These are phyloP conservation scores for Eurosta solidaginis DNA, from an alignment of 1,140 invertebrate genomes.

Conservation along the genomic window DNA sequence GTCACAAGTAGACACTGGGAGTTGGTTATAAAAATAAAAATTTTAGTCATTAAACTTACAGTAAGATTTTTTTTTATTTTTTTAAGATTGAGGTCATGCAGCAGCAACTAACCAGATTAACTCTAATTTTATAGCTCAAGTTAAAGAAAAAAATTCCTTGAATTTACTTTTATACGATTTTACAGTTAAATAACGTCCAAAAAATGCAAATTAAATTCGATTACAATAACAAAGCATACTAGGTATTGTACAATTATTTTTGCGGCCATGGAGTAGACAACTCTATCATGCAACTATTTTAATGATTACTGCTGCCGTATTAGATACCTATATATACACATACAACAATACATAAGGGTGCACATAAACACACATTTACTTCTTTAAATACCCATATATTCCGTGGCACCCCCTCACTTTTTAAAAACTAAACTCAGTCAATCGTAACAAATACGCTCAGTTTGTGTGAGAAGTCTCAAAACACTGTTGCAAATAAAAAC, in stretches of 20 bases:
- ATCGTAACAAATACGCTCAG: background rate
- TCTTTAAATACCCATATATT: background rate
- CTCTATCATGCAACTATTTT: constrained; percentile 16
- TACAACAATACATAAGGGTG: too few species aligned
- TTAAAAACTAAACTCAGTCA: constrained; percentile 12
- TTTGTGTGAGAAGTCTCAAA: background rate
- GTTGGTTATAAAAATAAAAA: too few species aligned
- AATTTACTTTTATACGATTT: constrained; percentile 7
- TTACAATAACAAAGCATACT: background rate
- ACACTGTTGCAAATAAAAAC: background rate
- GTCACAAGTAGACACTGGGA: too few species aligned
- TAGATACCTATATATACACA: background rate
- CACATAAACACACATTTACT: background rate
- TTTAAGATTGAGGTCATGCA: too few species aligned
- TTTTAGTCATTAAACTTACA: too few species aligned
- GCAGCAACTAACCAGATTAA: too few species aligned
- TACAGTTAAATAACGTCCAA: background rate
- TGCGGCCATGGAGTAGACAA: constrained; percentile 6
- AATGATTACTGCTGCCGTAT: background rate
- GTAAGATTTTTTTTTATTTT: too few species aligned
- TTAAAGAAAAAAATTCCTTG: background rate
- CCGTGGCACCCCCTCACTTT: background rate
- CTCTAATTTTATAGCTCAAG: too few species aligned
- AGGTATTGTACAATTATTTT: background rate
- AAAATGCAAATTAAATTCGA: constrained; percentile 23